These are phyloP conservation scores for Astyanax mexicanus DNA, from an alignment of 2,797 vertebrate species.

Conservation along the genomic window DNA sequence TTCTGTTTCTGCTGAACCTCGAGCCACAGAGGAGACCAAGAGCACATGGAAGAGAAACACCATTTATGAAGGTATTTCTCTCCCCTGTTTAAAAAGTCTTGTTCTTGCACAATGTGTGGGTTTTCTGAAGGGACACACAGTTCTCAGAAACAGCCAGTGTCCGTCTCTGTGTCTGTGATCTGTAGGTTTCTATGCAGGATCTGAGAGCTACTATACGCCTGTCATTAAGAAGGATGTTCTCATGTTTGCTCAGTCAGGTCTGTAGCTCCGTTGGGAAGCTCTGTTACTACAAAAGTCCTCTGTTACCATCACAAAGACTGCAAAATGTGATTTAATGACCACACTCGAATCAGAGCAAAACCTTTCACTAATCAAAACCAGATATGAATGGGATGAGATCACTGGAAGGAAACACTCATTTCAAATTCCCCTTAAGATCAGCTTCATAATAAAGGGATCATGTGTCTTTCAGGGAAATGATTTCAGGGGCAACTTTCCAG, in stretches of 20 bases:
- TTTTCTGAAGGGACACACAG: neutral
- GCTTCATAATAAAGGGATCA: constrained; percentile 2
- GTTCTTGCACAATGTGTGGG: neutral
- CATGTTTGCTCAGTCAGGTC: constrained; percentile 51
- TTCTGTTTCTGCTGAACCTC: constrained; percentile 44
- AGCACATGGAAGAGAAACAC: constrained; percentile 50
- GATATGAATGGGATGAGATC: constrained; percentile 25
- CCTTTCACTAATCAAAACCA: constrained; percentile 44
- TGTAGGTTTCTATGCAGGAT: constrained; percentile 46
- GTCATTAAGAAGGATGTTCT: constrained; percentile 45
- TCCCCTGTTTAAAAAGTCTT: neutral
- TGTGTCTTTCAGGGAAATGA: neutral
- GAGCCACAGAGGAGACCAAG: constrained; percentile 32
- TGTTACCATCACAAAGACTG: neutral
- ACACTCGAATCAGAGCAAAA: constrained; percentile 28
- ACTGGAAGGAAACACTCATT: constrained; percentile 16
- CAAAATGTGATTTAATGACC: constrained; percentile 9
- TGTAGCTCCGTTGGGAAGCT: constrained; percentile 31
- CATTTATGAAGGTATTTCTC: constrained; percentile 63
- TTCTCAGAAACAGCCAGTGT: neutral
- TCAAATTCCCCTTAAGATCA: neutral
- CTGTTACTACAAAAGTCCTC: constrained; percentile 1
- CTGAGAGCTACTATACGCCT: constrained; percentile 46
- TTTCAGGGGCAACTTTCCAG: neutral
- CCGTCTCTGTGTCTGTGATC: constrained; percentile 46